Conservation (phyloP, 2,797 vertebrate genomes). For the Ammospiza maritima region DNA sequence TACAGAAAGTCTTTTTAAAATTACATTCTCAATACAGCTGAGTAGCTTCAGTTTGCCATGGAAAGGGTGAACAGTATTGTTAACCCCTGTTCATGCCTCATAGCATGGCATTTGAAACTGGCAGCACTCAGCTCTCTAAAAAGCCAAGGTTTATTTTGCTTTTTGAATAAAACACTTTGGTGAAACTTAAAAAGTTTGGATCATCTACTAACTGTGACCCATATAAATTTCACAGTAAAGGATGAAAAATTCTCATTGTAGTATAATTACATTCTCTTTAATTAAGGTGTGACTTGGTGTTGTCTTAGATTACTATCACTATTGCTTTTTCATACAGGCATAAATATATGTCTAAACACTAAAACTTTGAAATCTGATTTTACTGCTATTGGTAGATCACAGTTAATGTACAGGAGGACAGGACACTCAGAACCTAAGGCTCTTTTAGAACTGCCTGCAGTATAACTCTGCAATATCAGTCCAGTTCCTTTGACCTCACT, state of each 20-base stretch:
- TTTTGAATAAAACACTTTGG: neutral
- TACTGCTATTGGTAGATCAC: neutral
- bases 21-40: neutral
- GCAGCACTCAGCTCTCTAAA: neutral
- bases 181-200: neutral
- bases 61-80: constrained; percentile 12
- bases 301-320: neutral
- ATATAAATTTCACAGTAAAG: neutral
- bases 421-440: neutral
- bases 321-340: neutral
- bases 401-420: neutral
- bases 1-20: constrained; percentile 25
- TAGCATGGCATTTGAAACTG: constrained; percentile 41
- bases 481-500: neutral
- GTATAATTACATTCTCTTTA: neutral
- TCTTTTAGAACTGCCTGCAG: neutral
- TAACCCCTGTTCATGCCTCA: constrained; percentile 52
- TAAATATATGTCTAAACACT: neutral
- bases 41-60: constrained; percentile 16
- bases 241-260: neutral
- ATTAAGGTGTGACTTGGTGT: neutral
- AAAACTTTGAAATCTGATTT: neutral
- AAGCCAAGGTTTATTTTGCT: neutral
- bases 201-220: neutral
- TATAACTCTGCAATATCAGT: neutral